Conservation (phyloP, 2,113 vertebrate genomes). For the Hyperopisus bebe region DNA sequence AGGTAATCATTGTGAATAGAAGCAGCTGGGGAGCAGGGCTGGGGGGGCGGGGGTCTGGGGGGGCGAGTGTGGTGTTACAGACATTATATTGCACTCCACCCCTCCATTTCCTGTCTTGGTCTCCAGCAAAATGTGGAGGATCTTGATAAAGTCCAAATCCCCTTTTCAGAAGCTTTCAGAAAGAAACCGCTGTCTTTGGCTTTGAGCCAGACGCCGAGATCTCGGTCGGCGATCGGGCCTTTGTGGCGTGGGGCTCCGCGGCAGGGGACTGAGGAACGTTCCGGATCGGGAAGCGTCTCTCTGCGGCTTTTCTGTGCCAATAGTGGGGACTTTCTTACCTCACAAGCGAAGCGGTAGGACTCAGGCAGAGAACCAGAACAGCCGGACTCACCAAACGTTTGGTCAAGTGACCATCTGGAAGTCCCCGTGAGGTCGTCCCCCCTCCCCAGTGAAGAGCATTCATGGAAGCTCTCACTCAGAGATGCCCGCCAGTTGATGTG, state of each 20-base stretch:
- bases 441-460: not conserved
- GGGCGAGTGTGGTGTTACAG: not conserved
- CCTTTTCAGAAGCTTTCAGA: not conserved
- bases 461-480: not conserved
- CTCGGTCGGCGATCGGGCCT: not conserved
- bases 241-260: not conserved
- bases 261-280: not conserved
- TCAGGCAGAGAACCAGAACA: not conserved
- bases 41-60: not conserved
- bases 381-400: not conserved
- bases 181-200: not conserved
- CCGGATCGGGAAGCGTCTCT: not conserved
- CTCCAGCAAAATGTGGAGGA: not conserved
- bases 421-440: not conserved
- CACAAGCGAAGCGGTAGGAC: not conserved
- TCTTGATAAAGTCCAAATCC: not conserved
- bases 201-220: not conserved
- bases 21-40: not conserved
- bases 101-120: not conserved
- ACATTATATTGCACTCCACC: not conserved
- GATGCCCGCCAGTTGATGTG: not conserved
- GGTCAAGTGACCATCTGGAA: not conserved
- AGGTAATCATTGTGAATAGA: conserved; percentile 35
- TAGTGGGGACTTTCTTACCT: not conserved
- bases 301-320: not conserved